Evolutionary conservation across 2,797 vertebrate species (phyloP), one percentile per base, ranked within the genome.

Genomic region (Enteromius paludinosus): DNA sequence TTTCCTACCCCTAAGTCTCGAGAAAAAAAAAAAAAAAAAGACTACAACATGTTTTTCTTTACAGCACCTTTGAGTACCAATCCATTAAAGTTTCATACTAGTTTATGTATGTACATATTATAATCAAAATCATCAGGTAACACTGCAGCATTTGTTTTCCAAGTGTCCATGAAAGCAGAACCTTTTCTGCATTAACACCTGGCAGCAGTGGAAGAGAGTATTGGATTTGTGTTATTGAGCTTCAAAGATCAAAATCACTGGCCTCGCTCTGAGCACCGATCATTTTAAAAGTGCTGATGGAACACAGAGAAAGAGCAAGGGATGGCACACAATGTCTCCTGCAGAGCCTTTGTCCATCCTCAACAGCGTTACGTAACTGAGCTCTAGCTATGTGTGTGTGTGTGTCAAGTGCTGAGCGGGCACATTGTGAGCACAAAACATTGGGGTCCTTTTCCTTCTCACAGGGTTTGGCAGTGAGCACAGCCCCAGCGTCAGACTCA

Each of bases 401-500:
- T 41, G 41, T 11, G 9, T 73, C 7, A 12, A 70, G 28, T 43
- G 15, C 72, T 43, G 69, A 35, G 74, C 59, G 66, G 79, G 82
- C 75, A 74, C 54, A 66, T n/a, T 75, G 61, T 76, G 71, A 65
- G 69, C 61, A 82, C 12, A 1, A 75, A 66, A 82, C 59, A 80
- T 84, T 28, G 38, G 62, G 61, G 64, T 80, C 33, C 28, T 75
- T 75, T 70, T 52, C 18, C 74, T 77, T 84, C 47, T 76, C 47
- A 72, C 59, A 81, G 74, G 71, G 81, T 84, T 85, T 87, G 85
- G 43, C 0, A 10, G 56, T 74, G 62, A 68, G 78, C 56, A 85
- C 18, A 82, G 30, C 66, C 47, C 38, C 12, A 0, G 23, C n/a
- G 65, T 79, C 41, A 81, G 56, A 28, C 68, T 49, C 69, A 81